Evolutionary conservation across 1,140 invertebrate genomes (phyloP).

Genomic region (Littorina saxatilis): DNA sequence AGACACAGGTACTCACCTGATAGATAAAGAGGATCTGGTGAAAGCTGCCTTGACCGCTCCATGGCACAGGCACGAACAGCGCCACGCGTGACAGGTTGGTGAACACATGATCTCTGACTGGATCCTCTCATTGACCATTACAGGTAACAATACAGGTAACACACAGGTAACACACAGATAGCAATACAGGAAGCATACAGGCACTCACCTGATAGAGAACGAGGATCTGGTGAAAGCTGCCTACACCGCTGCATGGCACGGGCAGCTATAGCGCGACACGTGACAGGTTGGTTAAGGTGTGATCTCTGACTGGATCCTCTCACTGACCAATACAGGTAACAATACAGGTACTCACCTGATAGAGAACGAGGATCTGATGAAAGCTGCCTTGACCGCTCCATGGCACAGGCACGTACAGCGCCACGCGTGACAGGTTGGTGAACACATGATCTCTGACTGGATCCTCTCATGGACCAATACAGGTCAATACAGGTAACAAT

Average conservation of each 20-base stretch:
- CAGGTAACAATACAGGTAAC: no score
- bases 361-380: slow-evolving; percentile 9
- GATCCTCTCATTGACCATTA: no score
- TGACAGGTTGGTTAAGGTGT: not conserved
- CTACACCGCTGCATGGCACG: not conserved
- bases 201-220: slow-evolving; percentile 25
- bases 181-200: no score
- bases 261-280: not conserved
- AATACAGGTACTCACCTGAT: slow-evolving; percentile 31
- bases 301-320: no score
- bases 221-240: not conserved
- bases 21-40: slow-evolving; percentile 17
- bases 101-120: not conserved
- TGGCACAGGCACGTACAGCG: slow-evolving; percentile 8
- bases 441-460: not conserved
- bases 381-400: not conserved
- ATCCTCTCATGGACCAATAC: no score
- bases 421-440: not conserved
- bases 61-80: slow-evolving; percentile 4
- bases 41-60: not conserved
- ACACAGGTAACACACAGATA: no score
- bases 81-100: not conserved
- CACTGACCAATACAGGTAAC: no score
- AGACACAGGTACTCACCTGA: no score
- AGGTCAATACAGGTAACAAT: no score